Evolutionary conservation across 2,113 vertebrate genomes (phyloP).

Genomic region (Arothron firmamentum): DNA sequence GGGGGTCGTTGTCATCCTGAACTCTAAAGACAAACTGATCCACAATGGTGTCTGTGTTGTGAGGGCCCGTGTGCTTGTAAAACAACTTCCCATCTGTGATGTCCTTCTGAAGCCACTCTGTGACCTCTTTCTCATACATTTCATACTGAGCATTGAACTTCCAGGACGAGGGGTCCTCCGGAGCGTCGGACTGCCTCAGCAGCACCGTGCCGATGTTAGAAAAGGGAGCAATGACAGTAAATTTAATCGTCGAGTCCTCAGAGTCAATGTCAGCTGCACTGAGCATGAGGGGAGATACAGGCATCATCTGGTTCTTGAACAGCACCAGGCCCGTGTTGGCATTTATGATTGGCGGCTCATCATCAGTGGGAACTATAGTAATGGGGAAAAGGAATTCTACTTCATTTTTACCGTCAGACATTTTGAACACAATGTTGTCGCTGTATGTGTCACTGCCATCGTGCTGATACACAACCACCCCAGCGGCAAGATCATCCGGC

Average conservation of each 20-base stretch:
- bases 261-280: conserved; percentile 93
- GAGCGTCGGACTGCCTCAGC: conserved; percentile 83
- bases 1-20: conserved; percentile 92
- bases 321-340: conserved; percentile 87
- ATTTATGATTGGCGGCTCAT: conserved; percentile 88
- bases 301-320: conserved; percentile 84
- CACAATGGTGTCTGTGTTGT: conserved; percentile 77
- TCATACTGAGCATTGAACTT: conserved; percentile 75
- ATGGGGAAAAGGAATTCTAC: conserved; percentile 95
- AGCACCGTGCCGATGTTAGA: conserved; percentile 77
- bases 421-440: conserved; percentile 90
- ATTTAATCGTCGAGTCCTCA: conserved; percentile 84
- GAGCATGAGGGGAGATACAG: conserved; percentile 78
- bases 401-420: conserved; percentile 85
- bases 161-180: conserved; percentile 82
- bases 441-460: conserved; percentile 87
- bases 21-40: conserved; percentile 87
- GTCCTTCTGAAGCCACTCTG: conserved; percentile 87
- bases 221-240: conserved; percentile 78
- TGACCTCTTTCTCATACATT: conserved; percentile 86
- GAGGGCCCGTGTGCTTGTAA: conserved; percentile 85
- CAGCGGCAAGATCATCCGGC: conserved; percentile 77
- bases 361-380: conserved; percentile 88
- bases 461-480: conserved; percentile 86
- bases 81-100: conserved; percentile 85